phyloP scores from a whole-genome alignment of 2,888 invertebrate species.

The Mechanitis messenoides region DNA sequence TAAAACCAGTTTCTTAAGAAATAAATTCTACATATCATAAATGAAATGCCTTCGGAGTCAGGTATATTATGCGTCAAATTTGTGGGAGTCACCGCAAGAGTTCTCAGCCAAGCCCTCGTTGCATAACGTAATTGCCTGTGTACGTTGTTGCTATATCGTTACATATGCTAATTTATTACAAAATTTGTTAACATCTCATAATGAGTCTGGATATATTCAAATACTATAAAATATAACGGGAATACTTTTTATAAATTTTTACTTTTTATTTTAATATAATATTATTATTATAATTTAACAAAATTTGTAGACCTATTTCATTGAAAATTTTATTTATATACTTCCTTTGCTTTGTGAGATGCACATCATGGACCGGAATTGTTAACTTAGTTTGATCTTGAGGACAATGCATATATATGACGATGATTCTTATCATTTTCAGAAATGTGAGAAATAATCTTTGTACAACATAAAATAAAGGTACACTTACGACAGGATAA shows the following conservation, averaged over 20 bases:
- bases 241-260: too few relatives aligned
- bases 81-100: slow-evolving; percentile 47
- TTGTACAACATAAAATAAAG: slow-evolving; percentile 13
- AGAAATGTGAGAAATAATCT: slow-evolving; percentile 16
- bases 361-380: background rate
- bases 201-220: slow-evolving; percentile 10
- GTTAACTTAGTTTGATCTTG: background rate
- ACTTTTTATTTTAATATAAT: too few relatives aligned
- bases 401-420: background rate
- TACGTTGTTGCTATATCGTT: slow-evolving; percentile 15
- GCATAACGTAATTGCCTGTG: slow-evolving; percentile 47
- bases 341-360: too few relatives aligned
- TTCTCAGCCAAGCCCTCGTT: slow-evolving; percentile 50
- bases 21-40: slow-evolving; percentile 34
- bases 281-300: too few relatives aligned
- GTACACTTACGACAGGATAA: slow-evolving; percentile 10
- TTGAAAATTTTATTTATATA: too few relatives aligned
- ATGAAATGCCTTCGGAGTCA: slow-evolving; percentile 46
- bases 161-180: slow-evolving; percentile 21
- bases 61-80: slow-evolving; percentile 47
- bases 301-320: too few relatives aligned
- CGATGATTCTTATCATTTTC: slow-evolving; percentile 22
- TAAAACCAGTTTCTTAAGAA: slow-evolving; percentile 23
- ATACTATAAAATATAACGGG: background rate
- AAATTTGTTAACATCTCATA: slow-evolving; percentile 17